These are phyloP conservation scores for Stenchaetothrips biformis DNA, from an alignment of 2,888 invertebrate genomes.

Conservation along the genomic window DNA sequence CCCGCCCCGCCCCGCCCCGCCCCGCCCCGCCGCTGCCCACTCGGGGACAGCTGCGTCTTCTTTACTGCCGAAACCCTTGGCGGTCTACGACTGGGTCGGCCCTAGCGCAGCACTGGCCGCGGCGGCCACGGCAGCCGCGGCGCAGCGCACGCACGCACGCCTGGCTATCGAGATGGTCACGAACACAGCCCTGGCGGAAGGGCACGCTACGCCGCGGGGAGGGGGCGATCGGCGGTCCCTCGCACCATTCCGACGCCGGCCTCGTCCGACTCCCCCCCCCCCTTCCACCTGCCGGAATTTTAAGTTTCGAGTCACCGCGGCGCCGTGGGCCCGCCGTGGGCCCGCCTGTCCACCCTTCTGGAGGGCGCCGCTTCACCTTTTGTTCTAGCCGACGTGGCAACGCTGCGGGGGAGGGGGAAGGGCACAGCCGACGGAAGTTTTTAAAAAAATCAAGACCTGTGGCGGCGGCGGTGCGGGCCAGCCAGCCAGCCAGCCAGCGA, in stretches of 20 bases:
- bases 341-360: not conserved
- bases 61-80: not conserved
- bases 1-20: not conserved
- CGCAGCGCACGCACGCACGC: not conserved
- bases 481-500: too few species aligned
- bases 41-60: not conserved
- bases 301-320: not conserved
- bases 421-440: too few species aligned
- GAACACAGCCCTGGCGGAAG: not conserved
- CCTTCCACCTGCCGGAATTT: not conserved
- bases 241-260: too few species aligned
- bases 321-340: not conserved
- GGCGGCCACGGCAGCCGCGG: not conserved
- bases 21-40: not conserved
- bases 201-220: not conserved
- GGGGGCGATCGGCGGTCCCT: not conserved
- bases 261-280: not conserved
- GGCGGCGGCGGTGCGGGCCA: too few species aligned
- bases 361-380: not conserved
- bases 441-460: too few species aligned
- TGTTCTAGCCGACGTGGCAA: not conserved
- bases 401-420: not conserved
- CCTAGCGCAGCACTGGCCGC: not conserved
- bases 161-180: not conserved
- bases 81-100: not conserved